Evolutionary conservation across 2,888 invertebrate genomes (phyloP).

Genomic region (Pardosa pseudoannulata): DNA sequence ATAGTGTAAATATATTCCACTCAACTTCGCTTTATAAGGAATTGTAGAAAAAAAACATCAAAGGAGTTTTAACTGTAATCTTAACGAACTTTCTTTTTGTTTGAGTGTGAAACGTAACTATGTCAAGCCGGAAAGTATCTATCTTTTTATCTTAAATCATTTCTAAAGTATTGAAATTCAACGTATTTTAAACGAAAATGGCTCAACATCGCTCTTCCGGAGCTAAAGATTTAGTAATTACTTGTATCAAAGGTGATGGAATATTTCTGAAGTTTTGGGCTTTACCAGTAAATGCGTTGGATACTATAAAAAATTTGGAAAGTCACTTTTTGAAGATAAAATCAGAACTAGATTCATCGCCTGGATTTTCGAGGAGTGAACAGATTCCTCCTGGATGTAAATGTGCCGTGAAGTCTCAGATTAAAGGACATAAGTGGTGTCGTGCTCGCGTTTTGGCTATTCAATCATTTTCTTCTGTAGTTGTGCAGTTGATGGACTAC

Average conservation of each 20-base stretch:
- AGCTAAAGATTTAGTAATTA: conserved; percentile 29
- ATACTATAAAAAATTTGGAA: conserved; percentile 24
- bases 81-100: not conserved
- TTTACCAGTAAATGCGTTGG: conserved; percentile 4
- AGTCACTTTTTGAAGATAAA: not conserved
- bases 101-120: not conserved
- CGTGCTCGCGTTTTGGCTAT: conserved; percentile 37
- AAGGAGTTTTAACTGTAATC: too few species aligned
- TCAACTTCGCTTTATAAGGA: too few species aligned
- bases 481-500: conserved; percentile 61
- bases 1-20: too few species aligned
- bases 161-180: not conserved
- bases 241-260: conserved; percentile 38
- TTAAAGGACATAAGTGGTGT: conserved; percentile 31
- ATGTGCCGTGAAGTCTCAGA: conserved; percentile 35
- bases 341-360: conserved; percentile 20
- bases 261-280: conserved; percentile 54
- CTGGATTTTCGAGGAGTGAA: conserved; percentile 32
- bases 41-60: too few species aligned
- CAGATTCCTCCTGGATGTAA: conserved; percentile 35
- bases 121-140: not conserved
- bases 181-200: too few species aligned
- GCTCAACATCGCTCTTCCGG: conserved; percentile 16
- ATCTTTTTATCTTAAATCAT: not conserved
- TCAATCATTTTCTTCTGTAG: not conserved